Conservation (phyloP, 2,797 vertebrate species). For the Eupleurogrammus muticus region DNA sequence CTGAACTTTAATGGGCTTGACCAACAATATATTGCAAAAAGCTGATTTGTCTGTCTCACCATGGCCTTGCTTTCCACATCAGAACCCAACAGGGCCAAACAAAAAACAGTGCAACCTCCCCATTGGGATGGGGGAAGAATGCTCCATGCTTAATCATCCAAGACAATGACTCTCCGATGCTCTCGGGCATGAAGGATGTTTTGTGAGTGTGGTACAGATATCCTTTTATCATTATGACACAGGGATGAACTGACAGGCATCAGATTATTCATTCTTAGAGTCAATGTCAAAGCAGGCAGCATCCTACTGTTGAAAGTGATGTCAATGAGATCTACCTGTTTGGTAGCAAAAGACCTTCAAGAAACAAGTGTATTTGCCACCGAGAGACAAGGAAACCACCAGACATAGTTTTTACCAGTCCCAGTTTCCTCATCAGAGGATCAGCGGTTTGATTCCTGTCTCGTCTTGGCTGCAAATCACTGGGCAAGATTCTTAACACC, state of each 20-base stretch:
- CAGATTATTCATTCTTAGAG: constrained; percentile 14
- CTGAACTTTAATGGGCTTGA: not conserved
- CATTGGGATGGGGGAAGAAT: constrained; percentile 5
- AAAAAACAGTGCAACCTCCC: constrained; percentile 19
- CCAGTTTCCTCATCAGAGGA: too few relatives aligned
- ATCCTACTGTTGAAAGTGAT: not conserved
- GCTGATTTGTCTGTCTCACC: not conserved
- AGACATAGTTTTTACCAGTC: too few relatives aligned
- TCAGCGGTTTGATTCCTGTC: too few relatives aligned
- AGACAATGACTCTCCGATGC: constrained; percentile 20
- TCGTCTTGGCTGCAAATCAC: too few relatives aligned
- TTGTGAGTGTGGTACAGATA: constrained; percentile 16
- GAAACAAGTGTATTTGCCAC: not conserved
- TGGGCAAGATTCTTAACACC: too few relatives aligned
- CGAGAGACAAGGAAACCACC: not conserved
- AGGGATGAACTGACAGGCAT: constrained; percentile 17
- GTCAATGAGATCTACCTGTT: not conserved
- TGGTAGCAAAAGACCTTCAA: constrained; percentile 2
- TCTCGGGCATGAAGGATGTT: constrained; percentile 18
- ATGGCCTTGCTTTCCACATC: not conserved
- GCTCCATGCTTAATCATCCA: constrained; percentile 4
- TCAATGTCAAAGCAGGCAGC: constrained; percentile 31
- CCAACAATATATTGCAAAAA: constrained; percentile 3
- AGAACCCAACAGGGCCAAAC: not conserved
- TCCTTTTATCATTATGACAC: constrained; percentile 13